phyloP scores from a whole-genome alignment of 1,140 invertebrate species.

The Zeugodacus cucurbitae region DNA sequence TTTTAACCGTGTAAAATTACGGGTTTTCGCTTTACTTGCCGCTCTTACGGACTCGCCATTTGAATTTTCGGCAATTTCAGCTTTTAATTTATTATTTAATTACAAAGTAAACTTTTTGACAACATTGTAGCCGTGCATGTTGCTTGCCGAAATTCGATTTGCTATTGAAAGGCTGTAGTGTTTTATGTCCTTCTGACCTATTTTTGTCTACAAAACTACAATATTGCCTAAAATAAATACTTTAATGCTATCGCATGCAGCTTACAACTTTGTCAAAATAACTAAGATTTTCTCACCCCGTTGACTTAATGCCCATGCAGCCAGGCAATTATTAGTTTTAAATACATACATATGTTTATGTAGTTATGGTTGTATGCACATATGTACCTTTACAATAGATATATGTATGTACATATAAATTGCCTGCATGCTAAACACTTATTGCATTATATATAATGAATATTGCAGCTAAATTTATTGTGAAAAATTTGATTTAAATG shows the following conservation, averaged over 20 bases:
- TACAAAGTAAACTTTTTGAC: background rate
- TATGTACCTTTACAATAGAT: too few species aligned
- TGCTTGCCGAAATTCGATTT: background rate
- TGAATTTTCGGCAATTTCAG: background rate
- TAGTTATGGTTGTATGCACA: background rate
- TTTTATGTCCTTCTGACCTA: background rate
- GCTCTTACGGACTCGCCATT: background rate
- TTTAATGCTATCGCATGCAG: background rate
- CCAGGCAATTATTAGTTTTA: background rate
- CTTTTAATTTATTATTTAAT: slow-evolving; percentile 9
- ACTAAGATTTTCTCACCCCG: background rate
- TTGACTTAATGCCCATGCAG: background rate
- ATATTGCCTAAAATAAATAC: background rate
- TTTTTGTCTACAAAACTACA: background rate
- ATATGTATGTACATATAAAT: too few species aligned
- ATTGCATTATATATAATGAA: background rate
- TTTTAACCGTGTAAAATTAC: background rate
- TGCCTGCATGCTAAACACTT: too few species aligned
- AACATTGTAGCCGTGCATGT: background rate
- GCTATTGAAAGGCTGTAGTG: background rate
- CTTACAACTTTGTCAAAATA: background rate
- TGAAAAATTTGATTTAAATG: background rate
- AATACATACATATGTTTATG: background rate
- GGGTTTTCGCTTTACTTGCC: background rate
- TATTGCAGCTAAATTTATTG: background rate